These are phyloP conservation scores for Mormyrops boulengeri DNA, from an alignment of 2,797 vertebrate species.

Conservation along the genomic window DNA sequence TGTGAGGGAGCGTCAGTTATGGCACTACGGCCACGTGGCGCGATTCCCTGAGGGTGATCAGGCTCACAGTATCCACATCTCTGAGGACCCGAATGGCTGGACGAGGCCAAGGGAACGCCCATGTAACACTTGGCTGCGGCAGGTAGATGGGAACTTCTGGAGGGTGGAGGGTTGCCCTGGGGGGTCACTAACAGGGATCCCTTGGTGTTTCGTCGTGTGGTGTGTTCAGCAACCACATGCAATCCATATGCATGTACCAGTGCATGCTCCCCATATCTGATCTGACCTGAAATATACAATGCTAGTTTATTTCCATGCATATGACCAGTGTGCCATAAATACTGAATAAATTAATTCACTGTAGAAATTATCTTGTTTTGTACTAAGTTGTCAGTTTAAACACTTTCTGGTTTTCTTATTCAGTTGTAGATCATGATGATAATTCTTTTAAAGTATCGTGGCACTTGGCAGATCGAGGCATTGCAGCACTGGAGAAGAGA, in stretches of 20 bases:
- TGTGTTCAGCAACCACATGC: too few species aligned
- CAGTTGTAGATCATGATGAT: not conserved
- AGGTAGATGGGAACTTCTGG: not conserved
- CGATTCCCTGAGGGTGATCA: too few species aligned
- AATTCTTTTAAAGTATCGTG: not conserved
- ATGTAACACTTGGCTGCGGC: not conserved
- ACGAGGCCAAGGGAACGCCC: not conserved
- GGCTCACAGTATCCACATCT: not conserved
- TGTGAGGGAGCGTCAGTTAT: too few species aligned
- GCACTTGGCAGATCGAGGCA: not conserved
- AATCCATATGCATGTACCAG: too few species aligned
- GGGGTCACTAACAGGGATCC: not conserved
- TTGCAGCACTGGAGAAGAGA: not conserved
- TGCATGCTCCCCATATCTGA: not conserved
- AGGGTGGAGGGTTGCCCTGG: not conserved
- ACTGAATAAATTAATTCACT: not conserved
- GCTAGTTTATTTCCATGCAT: not conserved
- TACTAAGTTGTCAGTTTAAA: not conserved
- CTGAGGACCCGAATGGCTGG: not conserved
- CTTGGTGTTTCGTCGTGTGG: not conserved
- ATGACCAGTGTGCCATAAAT: not conserved
- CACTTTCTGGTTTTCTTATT: not conserved
- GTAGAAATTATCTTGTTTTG: not conserved
- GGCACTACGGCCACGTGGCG: too few species aligned
- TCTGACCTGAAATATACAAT: not conserved